Conservation (phyloP, 2,113 vertebrate genomes). For the Vulpes vulpes region DNA sequence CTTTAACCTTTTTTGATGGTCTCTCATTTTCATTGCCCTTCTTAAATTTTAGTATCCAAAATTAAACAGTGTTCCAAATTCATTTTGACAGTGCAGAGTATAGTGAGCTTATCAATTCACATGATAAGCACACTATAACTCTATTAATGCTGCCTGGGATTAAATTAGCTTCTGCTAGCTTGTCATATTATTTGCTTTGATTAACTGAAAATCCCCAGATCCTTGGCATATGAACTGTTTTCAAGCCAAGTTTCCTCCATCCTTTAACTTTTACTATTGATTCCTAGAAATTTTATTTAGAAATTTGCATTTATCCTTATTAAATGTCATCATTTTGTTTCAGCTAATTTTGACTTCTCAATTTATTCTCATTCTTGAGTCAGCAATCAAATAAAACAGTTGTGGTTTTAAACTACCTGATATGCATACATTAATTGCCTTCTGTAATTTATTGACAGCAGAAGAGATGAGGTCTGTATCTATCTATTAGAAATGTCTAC, state of each 20-base stretch:
- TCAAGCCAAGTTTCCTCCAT: neutral
- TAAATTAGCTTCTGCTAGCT: constrained; percentile 65
- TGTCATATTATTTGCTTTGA: constrained; percentile 67
- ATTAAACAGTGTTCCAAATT: constrained; percentile 64
- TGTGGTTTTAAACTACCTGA: neutral
- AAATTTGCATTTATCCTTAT: constrained; percentile 58
- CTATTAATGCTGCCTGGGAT: constrained; percentile 65
- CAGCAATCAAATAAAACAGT: neutral
- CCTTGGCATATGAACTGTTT: constrained; percentile 37
- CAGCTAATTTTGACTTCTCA: neutral
- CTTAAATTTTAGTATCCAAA: neutral
- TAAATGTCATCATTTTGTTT: constrained; percentile 35
- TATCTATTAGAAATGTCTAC: neutral
- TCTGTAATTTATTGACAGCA: neutral
- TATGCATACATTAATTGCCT: neutral
- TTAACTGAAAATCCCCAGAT: constrained; percentile 62
- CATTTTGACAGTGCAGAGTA: constrained; percentile 7
- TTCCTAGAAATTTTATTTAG: constrained; percentile 23
- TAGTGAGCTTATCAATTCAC: constrained; percentile 22
- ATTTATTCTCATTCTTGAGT: neutral
- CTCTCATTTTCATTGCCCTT: neutral
- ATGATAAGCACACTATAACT: constrained; percentile 53
- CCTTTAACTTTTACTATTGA: constrained; percentile 55
- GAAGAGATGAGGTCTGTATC: neutral
- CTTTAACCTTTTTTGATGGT: neutral